Evolutionary conservation across 1,140 invertebrate species (phyloP), one percentile per base, ranked within the genome.

Genomic region (Zaprionus ghesquierei): DNA sequence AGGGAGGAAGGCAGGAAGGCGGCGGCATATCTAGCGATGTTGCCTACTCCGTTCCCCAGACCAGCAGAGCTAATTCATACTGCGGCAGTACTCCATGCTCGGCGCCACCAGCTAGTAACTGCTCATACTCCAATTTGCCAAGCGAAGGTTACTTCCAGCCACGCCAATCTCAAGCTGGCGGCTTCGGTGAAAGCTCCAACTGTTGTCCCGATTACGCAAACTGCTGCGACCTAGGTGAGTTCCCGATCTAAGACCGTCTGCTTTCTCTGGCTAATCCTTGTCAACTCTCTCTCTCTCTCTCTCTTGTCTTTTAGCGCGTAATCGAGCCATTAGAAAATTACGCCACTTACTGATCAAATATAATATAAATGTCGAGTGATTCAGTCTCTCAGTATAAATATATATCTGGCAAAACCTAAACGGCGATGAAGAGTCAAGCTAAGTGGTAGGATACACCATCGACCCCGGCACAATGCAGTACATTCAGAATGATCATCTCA

Each of bases 211-310:
- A 78, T 18, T 85, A 81, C 51, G 71, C 66, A 3, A 64, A 25
- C 18, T 69, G 78, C 9, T 87, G 78, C 20, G 70, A 81, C 22
- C 41, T 58, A 23, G 80, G 80, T 84, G 15, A 68, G 79, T 61
- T 29, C n/a, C n/a, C n/a, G n/a, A n/a, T n/a, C n/a, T n/a, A n/a
- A n/a, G n/a, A n/a, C n/a, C n/a, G n/a, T n/a, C n/a, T n/a, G n/a
- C n/a, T n/a, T n/a, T n/a, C n/a, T 29, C 2, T 12, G 0, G 10
- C 20, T 0, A 13, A 38, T 9, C 12, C 2, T 5, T 25, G 12
- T 13, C 33, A 33, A 27, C n/a, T n/a, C n/a, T 53, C 4, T 8
- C 10, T 9, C 29, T 9, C 2, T 33, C 12, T 66, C 27, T 0
- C 10, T 6, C 49, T 44, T 0, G 15, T 18, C 0, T 13, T 13